Evolutionary conservation across 1,140 invertebrate species (phyloP).

Genomic region (Apis florea): DNA sequence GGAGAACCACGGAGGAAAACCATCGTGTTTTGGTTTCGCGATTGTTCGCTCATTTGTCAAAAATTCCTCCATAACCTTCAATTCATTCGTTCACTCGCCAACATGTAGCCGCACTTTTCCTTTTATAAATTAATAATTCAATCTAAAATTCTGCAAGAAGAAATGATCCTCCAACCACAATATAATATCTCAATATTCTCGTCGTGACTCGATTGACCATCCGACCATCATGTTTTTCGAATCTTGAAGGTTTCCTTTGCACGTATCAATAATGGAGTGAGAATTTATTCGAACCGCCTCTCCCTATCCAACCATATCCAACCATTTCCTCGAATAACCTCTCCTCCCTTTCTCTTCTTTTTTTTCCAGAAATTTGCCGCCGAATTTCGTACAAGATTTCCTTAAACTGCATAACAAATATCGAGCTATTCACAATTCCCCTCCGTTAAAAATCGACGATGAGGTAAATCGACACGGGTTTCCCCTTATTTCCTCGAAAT

Average conservation of each 20-base stretch:
- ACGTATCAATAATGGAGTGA: conserved; percentile 24
- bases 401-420: conserved; percentile 85
- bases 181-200: background rate
- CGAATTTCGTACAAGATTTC: conserved; percentile 79
- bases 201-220: background rate
- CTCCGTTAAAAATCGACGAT: conserved; percentile 82
- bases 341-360: background rate
- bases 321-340: too few species aligned
- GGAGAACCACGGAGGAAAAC: background rate
- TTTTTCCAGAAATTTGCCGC: conserved; percentile 5
- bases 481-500: background rate
- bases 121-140: background rate
- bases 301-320: too few species aligned
- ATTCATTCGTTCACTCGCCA: background rate
- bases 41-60: conserved; percentile 13
- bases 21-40: conserved; percentile 33
- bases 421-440: conserved; percentile 82
- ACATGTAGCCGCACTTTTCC: background rate
- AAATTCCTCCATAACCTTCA: conserved; percentile 33
- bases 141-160: background rate
- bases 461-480: conserved; percentile 80
- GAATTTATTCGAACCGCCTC: background rate
- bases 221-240: background rate
- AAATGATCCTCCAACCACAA: background rate
- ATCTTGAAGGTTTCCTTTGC: background rate